phyloP scores from a whole-genome alignment of 2,797 vertebrate genomes.

The Enteromius mattozi region DNA sequence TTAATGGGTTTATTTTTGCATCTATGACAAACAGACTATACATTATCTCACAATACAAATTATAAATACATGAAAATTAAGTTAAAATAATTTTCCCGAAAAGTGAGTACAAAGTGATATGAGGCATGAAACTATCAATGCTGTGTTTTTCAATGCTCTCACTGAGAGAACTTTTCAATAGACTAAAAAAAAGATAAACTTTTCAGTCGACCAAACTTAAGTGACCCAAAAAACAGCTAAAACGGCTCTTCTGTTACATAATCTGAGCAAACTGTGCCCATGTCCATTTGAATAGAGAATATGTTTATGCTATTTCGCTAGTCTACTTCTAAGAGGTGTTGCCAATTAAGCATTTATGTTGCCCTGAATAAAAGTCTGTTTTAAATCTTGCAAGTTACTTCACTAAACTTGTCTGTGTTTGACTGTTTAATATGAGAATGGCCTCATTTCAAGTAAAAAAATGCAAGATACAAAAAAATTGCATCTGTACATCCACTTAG shows the following conservation, averaged over 20 bases:
- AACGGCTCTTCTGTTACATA: conserved; percentile 18
- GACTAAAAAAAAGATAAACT: background rate
- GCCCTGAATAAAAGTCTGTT: background rate
- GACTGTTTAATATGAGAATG: conserved; percentile 12
- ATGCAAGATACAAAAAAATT: background rate
- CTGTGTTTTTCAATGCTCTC: background rate
- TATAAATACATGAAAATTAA: background rate
- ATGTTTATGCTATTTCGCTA: background rate
- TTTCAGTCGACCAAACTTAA: background rate
- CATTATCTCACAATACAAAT: too few relatives aligned
- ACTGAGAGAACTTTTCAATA: background rate
- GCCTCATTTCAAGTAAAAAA: background rate
- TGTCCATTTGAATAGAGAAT: conserved; percentile 1
- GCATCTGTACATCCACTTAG: background rate
- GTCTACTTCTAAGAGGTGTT: background rate
- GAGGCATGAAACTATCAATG: background rate
- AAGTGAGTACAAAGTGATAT: background rate
- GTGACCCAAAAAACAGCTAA: background rate
- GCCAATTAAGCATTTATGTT: background rate
- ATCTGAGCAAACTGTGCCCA: background rate
- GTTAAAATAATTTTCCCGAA: background rate
- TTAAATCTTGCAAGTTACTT: conserved; percentile 5
- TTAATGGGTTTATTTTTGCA: background rate
- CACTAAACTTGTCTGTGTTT: background rate
- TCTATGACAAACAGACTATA: background rate